phyloP scores from a whole-genome alignment of 2,888 invertebrate species.

The Branchellion lobata region DNA sequence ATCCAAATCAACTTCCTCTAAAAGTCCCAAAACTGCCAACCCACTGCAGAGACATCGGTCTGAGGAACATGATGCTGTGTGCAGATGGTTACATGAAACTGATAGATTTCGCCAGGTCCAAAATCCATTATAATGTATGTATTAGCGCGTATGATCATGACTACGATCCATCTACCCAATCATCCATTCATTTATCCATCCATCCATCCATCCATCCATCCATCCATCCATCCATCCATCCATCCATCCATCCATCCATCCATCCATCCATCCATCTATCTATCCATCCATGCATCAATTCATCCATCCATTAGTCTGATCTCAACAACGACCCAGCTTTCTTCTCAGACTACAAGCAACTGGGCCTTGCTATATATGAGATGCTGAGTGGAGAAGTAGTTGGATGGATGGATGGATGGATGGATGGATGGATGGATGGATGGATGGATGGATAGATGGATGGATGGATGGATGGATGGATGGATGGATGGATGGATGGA shows the following conservation, averaged over 20 bases:
- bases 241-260: no score
- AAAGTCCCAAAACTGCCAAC: no score
- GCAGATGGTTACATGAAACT: conserved; percentile 4
- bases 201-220: no score
- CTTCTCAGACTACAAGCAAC: conserved; percentile 10
- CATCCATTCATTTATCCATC: no score
- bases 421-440: conserved; percentile 29
- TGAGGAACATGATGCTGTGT: conserved; percentile 20
- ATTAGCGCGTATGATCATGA: neutral
- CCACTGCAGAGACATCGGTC: conserved; percentile 13
- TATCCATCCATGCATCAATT: no score
- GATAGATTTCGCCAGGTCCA: conserved; percentile 22
- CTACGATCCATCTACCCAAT: no score
- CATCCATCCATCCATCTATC: no score
- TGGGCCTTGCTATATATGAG: conserved; percentile 13
- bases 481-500: conserved; percentile 29
- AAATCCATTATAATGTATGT: neutral
- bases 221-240: no score
- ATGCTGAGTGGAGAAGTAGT: conserved; percentile 13
- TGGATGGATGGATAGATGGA: conserved; percentile 27
- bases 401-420: conserved; percentile 12
- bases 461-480: conserved; percentile 29
- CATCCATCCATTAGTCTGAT: no score
- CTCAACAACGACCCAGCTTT: no score
- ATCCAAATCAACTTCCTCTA: no score